Conservation (phyloP, 2,797 vertebrate genomes). For the Potorous gilbertii region DNA sequence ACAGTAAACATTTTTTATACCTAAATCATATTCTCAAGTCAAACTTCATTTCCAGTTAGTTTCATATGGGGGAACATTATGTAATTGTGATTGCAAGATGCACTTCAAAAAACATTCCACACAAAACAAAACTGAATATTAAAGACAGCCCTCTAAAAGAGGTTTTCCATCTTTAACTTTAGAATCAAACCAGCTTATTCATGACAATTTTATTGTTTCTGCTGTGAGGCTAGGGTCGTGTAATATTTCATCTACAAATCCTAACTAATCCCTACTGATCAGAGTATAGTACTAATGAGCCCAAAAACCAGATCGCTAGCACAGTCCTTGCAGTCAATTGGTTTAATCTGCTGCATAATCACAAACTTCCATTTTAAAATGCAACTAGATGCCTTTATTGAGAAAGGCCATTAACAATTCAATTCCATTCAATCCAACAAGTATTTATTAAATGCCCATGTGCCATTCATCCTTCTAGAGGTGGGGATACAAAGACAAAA, state of each 20-base stretch:
- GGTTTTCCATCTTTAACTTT: slow-evolving; percentile 12
- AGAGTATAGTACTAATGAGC: slow-evolving; percentile 1
- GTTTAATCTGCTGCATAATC: neutral
- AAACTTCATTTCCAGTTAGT: slow-evolving; percentile 74
- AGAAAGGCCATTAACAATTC: neutral
- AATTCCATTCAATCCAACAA: neutral
- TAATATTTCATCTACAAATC: no score
- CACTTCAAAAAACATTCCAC: slow-evolving; percentile 64
- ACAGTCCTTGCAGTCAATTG: neutral
- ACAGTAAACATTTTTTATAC: slow-evolving; percentile 79
- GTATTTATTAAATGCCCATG: neutral
- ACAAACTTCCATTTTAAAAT: neutral
- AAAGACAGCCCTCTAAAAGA: slow-evolving; percentile 68
- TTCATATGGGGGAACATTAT: slow-evolving; percentile 64
- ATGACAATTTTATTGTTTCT: slow-evolving; percentile 27
- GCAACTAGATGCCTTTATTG: neutral
- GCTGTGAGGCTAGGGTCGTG: neutral
- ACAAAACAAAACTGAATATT: slow-evolving; percentile 59
- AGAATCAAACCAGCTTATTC: neutral
- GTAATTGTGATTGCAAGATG: slow-evolving; percentile 68
- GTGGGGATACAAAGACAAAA: neutral
- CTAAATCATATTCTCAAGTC: slow-evolving; percentile 80
- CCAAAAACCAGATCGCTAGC: slow-evolving; percentile 23
- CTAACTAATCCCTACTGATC: neutral
- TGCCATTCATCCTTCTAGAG: neutral